Evolutionary conservation across 2,888 invertebrate species (phyloP), one percentile per base, ranked within the genome.

Genomic region (Torymus aiolomorphi): DNA sequence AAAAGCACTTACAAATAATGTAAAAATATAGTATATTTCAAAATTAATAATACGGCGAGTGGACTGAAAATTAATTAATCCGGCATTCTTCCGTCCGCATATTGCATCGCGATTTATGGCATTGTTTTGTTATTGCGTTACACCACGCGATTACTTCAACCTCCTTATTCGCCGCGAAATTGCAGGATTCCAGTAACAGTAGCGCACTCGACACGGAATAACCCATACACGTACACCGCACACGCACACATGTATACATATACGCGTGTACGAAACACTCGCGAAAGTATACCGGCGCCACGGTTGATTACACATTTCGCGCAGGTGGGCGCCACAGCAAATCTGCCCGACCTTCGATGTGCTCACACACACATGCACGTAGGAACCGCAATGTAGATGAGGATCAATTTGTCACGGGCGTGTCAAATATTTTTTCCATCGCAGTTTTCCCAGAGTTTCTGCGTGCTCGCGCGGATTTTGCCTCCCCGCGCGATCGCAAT

Each of bases 401-500:
- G 49, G 73, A 78, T 84, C 86, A 82, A 87, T 87, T 87, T 86
- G 85, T 87, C 85, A 86, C 73, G 72, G 59, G 80, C 82, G 83
- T 83, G 86, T 84, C 84, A 84, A 85, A 84, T 85, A 82, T 84
- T 85, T 85, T 70, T 82, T 80, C 75, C 66, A 42, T 51, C 51
- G 59, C 42, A 12, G 1, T 31, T 42, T 65, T 74, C 42, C 59
- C 12, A 11, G 11, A 31, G 31, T 31, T 54, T 14, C 13, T 66
- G 59, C 61, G 65, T 11, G 72, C 57, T 18, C 54, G 31, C 77
- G 61, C 63, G 16, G 42, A 71, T 65, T 76, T 76, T 65, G 20
- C 54, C 14, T 57, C 12, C 20, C 42, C 2, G 49, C 20, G 12
- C 20, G 3, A 31, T 31, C 31, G 31, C 8, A 31, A n/a, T 61